These are phyloP conservation scores for Drosophila trapezifrons DNA, from an alignment of 1,140 invertebrate genomes.

Conservation along the genomic window DNA sequence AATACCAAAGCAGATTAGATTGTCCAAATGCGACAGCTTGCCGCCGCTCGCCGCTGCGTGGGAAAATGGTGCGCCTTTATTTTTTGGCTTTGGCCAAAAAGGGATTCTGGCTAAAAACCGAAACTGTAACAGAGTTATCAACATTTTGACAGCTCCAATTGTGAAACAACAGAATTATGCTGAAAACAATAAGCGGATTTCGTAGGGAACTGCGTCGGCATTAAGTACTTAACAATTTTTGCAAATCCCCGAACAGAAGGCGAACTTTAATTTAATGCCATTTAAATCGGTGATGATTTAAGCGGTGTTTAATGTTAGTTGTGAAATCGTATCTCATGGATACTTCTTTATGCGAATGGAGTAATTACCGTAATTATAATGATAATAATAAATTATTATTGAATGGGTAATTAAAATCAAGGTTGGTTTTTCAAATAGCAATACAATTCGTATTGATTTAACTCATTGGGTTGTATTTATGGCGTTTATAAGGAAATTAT, in stretches of 20 bases:
- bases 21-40: constrained; percentile 74
- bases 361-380: constrained; percentile 1
- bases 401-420: constrained; percentile 9
- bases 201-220: constrained; percentile 3
- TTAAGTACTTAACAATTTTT: constrained; percentile 45
- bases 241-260: not conserved
- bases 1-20: constrained; percentile 74
- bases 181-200: constrained; percentile 50
- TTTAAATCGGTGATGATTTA: constrained; percentile 8
- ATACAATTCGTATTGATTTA: no score
- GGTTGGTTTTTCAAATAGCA: not conserved
- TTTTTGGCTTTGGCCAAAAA: constrained; percentile 7
- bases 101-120: constrained; percentile 16
- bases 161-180: constrained; percentile 50
- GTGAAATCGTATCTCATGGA: not conserved
- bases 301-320: not conserved
- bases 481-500: no score
- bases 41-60: constrained; percentile 17
- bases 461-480: no score
- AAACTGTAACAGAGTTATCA: constrained; percentile 57
- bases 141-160: constrained; percentile 56
- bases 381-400: not conserved
- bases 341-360: not conserved
- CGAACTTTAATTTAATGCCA: constrained; percentile 27
- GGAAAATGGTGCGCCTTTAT: constrained; percentile 27